Evolutionary conservation across 2,113 vertebrate genomes (phyloP), one percentile per base, ranked within the genome.

Genomic region (Nanorana parkeri): DNA sequence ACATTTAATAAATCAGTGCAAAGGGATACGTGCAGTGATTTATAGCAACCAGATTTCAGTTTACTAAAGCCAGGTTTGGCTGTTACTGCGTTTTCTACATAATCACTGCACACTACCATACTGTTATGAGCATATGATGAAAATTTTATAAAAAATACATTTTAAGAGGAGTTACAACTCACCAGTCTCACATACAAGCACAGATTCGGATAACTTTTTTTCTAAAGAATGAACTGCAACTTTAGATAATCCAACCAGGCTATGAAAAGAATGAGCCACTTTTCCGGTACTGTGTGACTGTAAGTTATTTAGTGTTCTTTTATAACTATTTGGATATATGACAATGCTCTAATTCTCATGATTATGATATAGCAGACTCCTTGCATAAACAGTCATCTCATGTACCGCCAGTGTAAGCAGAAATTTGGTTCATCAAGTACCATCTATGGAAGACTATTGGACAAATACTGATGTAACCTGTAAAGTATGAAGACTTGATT

Each of bases 391-490:
- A 74, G 80, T 56, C 24, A 21, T 82, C 69, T 74, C 67, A 65
- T 66, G 68, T 81, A 75, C 71, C 64, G 71, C 51, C 80, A 82
- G 71, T 32, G 55, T 82, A 74, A 82, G 71, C 80, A 82, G 26
- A 74, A 74, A 74, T 81, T 81, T 81, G 68, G 79, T 81, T 81
- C 68, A 66, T 73, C 68, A 81, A 81, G 63, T 60, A 82, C 80
- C 71, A 75, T 82, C 69, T 82, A 82, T 67, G 80, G 80, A 82
- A 82, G 71, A 55, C 23, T 75, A 73, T 82, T 75, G 80, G 80
- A 74, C 80, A 67, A 58, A 47, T 66, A 81, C 80, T 82, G 80
- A 82, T 82, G 80, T 82, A 75, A 82, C 75, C 75, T 66, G 47
- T 32, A 75, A 82, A 75, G 80, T 68, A 82, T 75, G 80, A 82